These are phyloP conservation scores for Zaprionus tsacasi DNA, from an alignment of 1,140 invertebrate genomes.

Conservation along the genomic window DNA sequence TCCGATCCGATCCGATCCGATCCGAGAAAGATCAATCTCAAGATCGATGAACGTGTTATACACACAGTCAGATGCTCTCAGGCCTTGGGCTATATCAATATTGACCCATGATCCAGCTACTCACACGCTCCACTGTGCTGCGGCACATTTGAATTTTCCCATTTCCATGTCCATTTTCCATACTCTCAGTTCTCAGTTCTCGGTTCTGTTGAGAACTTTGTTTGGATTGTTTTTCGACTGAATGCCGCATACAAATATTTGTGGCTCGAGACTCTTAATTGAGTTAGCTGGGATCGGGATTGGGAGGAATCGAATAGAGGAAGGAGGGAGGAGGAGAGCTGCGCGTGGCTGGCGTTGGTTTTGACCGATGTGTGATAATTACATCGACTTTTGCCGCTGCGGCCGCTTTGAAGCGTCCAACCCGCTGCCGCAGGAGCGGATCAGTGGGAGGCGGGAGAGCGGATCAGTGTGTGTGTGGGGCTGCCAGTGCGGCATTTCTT, in stretches of 20 bases:
- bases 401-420: slow-evolving; percentile 66
- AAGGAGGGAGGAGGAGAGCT: slow-evolving; percentile 28
- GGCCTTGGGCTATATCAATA: slow-evolving; percentile 46
- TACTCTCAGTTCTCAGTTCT: not conserved
- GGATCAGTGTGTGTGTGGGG: not conserved
- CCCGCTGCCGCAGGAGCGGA: slow-evolving; percentile 2
- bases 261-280: slow-evolving; percentile 67
- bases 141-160: slow-evolving; percentile 56
- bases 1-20: no score
- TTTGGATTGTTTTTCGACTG: slow-evolving; percentile 80
- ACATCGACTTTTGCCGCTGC: slow-evolving; percentile 56
- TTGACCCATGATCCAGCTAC: slow-evolving; percentile 40
- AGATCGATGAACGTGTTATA: slow-evolving; percentile 15
- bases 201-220: slow-evolving; percentile 46
- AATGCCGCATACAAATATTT: slow-evolving; percentile 79
- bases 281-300: slow-evolving; percentile 67
- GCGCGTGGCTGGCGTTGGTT: slow-evolving; percentile 74
- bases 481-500: slow-evolving; percentile 46
- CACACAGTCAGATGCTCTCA: no score
- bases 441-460: not conserved
- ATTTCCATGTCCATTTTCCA: slow-evolving; percentile 3
- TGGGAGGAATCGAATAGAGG: slow-evolving; percentile 3
- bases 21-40: not conserved
- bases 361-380: slow-evolving; percentile 82
- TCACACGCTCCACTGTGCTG: slow-evolving; percentile 41